phyloP scores from a whole-genome alignment of 2,797 vertebrate species.

The Pagetopsis macropterus region DNA sequence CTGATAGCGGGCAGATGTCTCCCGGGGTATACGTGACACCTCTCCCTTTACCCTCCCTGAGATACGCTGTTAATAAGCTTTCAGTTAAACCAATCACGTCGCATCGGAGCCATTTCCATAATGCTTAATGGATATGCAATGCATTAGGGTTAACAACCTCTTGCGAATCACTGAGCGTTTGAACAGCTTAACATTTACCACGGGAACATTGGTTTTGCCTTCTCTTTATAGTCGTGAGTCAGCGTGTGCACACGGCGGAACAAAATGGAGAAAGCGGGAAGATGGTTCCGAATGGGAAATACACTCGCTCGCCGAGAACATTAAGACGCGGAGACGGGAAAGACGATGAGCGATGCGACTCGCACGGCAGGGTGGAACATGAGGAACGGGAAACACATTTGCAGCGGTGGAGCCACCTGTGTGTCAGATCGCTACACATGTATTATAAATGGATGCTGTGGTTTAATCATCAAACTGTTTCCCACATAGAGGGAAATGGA shows the following conservation, averaged over 20 bases:
- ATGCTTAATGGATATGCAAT: conserved; percentile 75
- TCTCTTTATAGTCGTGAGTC: conserved; percentile 54
- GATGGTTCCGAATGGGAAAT: conserved; percentile 55
- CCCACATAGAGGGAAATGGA: conserved; percentile 18
- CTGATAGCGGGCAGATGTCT: conserved; percentile 68
- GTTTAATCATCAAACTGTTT: conserved; percentile 57
- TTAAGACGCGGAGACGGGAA: conserved; percentile 44
- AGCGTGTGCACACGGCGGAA: conserved; percentile 40
- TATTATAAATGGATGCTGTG: conserved; percentile 63
- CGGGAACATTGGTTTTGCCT: conserved; percentile 66
- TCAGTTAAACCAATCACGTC: conserved; percentile 80
- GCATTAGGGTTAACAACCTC: conserved; percentile 79
- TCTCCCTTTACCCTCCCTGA: conserved; percentile 35
- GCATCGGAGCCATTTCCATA: conserved; percentile 66
- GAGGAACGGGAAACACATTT: conserved; percentile 12
- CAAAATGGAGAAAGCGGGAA: conserved; percentile 45
- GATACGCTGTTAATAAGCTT: conserved; percentile 77
- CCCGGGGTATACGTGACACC: conserved; percentile 54
- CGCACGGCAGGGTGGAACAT: conserved; percentile 4
- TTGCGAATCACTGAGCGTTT: conserved; percentile 65
- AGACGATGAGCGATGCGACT: conserved; percentile 52
- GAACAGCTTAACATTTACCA: conserved; percentile 70
- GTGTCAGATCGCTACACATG: conserved; percentile 56
- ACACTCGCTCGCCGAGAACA: conserved; percentile 40
- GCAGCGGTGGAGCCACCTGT: conserved; percentile 49